These are phyloP conservation scores for Trichopoda pennipes DNA, from an alignment of 2,888 invertebrate species.

Conservation along the genomic window DNA sequence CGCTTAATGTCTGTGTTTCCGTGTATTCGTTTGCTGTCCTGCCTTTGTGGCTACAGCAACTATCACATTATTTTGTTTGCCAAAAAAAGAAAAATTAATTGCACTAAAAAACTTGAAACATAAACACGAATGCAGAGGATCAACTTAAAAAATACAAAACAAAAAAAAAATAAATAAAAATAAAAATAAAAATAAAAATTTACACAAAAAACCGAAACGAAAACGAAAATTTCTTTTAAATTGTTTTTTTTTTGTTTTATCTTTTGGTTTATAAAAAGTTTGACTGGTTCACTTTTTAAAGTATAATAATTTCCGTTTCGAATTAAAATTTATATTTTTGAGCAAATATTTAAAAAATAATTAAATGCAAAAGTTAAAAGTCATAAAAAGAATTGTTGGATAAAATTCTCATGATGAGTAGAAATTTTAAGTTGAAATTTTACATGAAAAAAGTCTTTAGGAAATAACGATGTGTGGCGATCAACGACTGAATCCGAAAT, in stretches of 20 bases:
- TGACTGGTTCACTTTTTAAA: constrained; percentile 41
- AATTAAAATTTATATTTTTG: constrained; percentile 53
- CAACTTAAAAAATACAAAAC: constrained; percentile 13
- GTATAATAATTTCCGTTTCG: constrained; percentile 66
- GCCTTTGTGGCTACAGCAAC: constrained; percentile 34
- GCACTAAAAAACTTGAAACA: constrained; percentile 59
- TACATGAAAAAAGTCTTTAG: constrained; percentile 27
- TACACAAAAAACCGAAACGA: background rate
- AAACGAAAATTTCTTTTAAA: constrained; percentile 24
- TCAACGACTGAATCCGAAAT: constrained; percentile 30
- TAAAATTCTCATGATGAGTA: constrained; percentile 23
- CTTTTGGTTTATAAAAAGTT: constrained; percentile 9
- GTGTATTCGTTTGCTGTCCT: constrained; percentile 7
- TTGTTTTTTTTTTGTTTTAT: constrained; percentile 3
- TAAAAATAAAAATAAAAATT: no score
- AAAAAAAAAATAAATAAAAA: background rate
- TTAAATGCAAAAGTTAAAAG: constrained; percentile 54
- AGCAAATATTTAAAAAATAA: constrained; percentile 38
- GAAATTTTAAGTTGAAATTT: constrained; percentile 18
- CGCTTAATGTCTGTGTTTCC: constrained; percentile 22
- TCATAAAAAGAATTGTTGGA: constrained; percentile 35
- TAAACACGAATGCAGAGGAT: constrained; percentile 56
- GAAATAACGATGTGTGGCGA: constrained; percentile 60
- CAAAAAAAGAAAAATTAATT: constrained; percentile 66
- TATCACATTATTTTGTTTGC: constrained; percentile 52